These are phyloP conservation scores for Megaceryle torquata DNA, from an alignment of 2,113 vertebrate genomes.

Conservation along the genomic window DNA sequence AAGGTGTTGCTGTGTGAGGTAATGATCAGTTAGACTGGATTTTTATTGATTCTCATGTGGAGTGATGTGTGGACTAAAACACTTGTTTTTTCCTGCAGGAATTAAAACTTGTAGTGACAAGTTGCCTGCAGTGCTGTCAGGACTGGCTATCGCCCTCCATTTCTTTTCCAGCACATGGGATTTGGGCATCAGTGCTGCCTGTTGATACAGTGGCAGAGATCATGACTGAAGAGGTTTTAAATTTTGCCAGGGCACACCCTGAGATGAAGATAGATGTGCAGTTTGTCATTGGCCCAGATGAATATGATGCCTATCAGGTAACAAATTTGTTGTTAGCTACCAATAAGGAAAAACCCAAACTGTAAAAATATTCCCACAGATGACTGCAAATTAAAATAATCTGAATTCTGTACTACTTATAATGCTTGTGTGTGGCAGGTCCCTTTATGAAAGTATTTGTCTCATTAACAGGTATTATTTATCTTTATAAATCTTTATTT, in stretches of 20 bases:
- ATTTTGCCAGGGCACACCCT: slow-evolving; percentile 2
- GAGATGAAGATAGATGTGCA: slow-evolving; percentile 44
- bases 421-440: background rate
- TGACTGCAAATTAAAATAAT: background rate
- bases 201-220: slow-evolving; percentile 37
- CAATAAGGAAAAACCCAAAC: background rate
- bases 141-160: background rate
- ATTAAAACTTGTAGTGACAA: slow-evolving; percentile 2
- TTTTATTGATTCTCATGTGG: background rate
- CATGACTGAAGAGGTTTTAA: slow-evolving; percentile 66
- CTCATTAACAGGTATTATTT: background rate
- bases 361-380: background rate
- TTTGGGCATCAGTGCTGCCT: slow-evolving; percentile 1
- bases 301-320: slow-evolving; percentile 64
- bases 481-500: background rate
- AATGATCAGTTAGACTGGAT: background rate
- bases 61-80: background rate
- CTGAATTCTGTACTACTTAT: background rate
- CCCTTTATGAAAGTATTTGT: background rate
- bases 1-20: background rate
- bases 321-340: slow-evolving; percentile 1
- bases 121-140: slow-evolving; percentile 27
- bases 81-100: slow-evolving; percentile 61
- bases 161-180: slow-evolving; percentile 81
- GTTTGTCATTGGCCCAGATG: slow-evolving; percentile 75